Evolutionary conservation across 2,113 vertebrate genomes (phyloP).

Genomic region (Atlantisia rogersi): DNA sequence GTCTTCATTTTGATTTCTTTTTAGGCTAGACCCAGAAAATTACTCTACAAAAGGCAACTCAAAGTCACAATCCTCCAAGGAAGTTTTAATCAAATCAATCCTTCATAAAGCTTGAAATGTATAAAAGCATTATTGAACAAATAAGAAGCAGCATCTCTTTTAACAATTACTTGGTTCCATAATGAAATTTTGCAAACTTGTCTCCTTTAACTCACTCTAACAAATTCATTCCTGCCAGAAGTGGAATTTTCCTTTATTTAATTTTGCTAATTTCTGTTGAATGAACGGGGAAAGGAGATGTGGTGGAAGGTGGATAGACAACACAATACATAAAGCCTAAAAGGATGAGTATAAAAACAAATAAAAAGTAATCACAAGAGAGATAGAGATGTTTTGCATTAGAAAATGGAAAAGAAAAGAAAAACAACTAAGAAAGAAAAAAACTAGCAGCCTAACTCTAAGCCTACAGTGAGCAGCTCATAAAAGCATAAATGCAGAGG

Average conservation of each 20-base stretch:
- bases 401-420: neutral
- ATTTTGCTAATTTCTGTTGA: slow-evolving; percentile 39
- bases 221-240: slow-evolving; percentile 18
- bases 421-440: no score
- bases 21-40: neutral
- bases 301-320: rapidly evolving
- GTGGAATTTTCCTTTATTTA: slow-evolving; percentile 43
- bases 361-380: neutral
- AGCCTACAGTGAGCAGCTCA: neutral
- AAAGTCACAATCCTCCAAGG: neutral
- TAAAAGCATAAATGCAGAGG: neutral
- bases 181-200: slow-evolving; percentile 41
- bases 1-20: neutral
- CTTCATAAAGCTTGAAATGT: neutral
- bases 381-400: neutral
- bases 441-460: neutral
- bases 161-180: slow-evolving; percentile 22
- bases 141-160: slow-evolving; percentile 31
- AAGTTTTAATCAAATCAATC: slow-evolving; percentile 44
- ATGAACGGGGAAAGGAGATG: rapidly evolving
- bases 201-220: slow-evolving; percentile 32
- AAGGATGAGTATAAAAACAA: neutral
- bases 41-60: neutral
- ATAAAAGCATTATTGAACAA: slow-evolving; percentile 38
- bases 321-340: neutral